These are phyloP conservation scores for Wiebesia pumilae DNA, from an alignment of 1,140 invertebrate species.

Conservation along the genomic window DNA sequence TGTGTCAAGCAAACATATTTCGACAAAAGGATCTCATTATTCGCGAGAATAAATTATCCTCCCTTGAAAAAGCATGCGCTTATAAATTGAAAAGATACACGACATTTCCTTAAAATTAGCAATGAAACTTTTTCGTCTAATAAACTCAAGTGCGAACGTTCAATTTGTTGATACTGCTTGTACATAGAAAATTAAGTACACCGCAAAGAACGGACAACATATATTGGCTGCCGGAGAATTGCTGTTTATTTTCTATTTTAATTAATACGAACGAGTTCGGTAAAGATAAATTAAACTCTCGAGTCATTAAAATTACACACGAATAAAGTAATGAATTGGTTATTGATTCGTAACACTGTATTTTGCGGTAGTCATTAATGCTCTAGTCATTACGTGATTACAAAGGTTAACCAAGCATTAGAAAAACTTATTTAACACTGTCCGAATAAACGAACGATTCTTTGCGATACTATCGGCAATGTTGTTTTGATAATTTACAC, in stretches of 20 bases:
- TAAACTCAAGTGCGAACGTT: neutral
- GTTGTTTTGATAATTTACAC: conserved; percentile 46
- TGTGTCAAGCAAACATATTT: neutral
- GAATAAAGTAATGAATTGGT: neutral
- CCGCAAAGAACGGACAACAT: neutral
- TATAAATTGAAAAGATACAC: neutral
- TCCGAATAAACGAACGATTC: conserved; percentile 27
- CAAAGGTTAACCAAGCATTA: neutral
- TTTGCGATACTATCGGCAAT: conserved; percentile 24
- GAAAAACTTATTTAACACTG: conserved; percentile 38
- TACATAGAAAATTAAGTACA: neutral
- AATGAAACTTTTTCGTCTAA: neutral
- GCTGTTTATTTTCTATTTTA: neutral
- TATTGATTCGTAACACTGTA: neutral
- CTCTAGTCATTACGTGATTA: neutral
- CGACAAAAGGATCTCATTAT: neutral
- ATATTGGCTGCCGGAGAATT: neutral
- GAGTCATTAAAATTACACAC: neutral
- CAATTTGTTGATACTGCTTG: neutral
- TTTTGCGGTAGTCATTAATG: neutral
- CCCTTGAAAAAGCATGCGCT: neutral
- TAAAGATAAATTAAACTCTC: neutral
- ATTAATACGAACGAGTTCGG: neutral
- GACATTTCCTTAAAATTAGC: neutral
- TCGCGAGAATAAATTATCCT: neutral